Conservation (phyloP, 2,797 vertebrate species). For the Crocidura indochinensis region DNA sequence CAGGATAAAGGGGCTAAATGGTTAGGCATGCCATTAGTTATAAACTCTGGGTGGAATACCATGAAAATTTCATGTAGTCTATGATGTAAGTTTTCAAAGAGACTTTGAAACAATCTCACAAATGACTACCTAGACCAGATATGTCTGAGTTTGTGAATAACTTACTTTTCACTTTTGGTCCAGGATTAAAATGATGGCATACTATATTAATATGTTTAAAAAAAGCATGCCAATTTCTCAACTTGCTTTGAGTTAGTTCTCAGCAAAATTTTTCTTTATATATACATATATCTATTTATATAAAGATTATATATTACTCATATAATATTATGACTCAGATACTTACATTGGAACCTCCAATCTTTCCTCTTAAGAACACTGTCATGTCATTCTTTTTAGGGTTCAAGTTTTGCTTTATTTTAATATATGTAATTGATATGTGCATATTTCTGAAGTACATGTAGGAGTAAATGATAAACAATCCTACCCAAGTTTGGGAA, state of each 20-base stretch:
- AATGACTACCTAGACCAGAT: too few relatives aligned
- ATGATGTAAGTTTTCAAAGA: too few relatives aligned
- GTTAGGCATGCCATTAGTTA: neutral
- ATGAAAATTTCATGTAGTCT: neutral
- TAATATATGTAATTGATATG: neutral
- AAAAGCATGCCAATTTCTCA: neutral
- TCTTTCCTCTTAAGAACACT: neutral
- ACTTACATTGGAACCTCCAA: neutral
- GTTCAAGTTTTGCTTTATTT: slow-evolving; percentile 30
- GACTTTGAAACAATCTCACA: too few relatives aligned
- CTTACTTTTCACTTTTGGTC: neutral
- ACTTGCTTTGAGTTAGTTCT: neutral
- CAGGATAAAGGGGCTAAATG: neutral
- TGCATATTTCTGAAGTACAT: neutral
- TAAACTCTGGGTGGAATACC: neutral
- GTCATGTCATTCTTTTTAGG: neutral
- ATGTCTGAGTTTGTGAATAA: neutral
- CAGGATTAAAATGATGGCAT: neutral
- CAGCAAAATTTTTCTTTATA: neutral
- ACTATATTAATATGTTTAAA: neutral
- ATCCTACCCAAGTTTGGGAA: neutral
- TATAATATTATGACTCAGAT: neutral
- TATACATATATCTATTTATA: neutral
- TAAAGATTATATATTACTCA: neutral
- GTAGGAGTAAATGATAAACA: neutral